These are phyloP conservation scores for Thamnaconus septentrionalis DNA, from an alignment of 2,113 vertebrate species.

Conservation along the genomic window DNA sequence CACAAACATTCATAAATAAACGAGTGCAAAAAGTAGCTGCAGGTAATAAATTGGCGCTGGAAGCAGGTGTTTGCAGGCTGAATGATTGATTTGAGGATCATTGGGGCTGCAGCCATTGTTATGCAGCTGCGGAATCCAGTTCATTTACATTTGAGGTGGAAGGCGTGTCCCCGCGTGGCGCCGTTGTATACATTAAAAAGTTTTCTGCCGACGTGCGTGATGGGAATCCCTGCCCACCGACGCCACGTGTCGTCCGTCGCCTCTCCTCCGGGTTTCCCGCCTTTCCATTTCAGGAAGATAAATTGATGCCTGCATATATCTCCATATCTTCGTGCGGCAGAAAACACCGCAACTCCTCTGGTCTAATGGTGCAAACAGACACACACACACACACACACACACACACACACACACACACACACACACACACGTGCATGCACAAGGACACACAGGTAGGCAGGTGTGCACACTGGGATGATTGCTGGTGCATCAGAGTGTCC, in stretches of 20 bases:
- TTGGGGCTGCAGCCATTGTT: not conserved
- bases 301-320: conserved; percentile 46
- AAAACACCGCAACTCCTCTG: conserved; percentile 19
- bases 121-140: not conserved
- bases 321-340: conserved; percentile 40
- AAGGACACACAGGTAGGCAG: not conserved
- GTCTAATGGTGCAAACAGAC: conserved; percentile 18
- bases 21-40: not conserved
- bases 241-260: not conserved
- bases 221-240: conserved; percentile 7
- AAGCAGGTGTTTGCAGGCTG: conserved; percentile 1
- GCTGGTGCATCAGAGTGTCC: conserved; percentile 23
- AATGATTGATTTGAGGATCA: conserved; percentile 1
- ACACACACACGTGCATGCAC: conserved; percentile 1
- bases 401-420: conserved; percentile 11
- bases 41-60: not conserved
- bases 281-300: conserved; percentile 32
- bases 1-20: no score
- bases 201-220: conserved; percentile 5
- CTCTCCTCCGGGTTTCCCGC: not conserved
- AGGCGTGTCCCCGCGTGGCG: not conserved
- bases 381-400: not conserved
- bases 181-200: not conserved
- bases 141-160: conserved; percentile 9
- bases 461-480: conserved; percentile 9